phyloP scores from a whole-genome alignment of 2,113 vertebrate genomes.

The Salvelinus fontinalis region DNA sequence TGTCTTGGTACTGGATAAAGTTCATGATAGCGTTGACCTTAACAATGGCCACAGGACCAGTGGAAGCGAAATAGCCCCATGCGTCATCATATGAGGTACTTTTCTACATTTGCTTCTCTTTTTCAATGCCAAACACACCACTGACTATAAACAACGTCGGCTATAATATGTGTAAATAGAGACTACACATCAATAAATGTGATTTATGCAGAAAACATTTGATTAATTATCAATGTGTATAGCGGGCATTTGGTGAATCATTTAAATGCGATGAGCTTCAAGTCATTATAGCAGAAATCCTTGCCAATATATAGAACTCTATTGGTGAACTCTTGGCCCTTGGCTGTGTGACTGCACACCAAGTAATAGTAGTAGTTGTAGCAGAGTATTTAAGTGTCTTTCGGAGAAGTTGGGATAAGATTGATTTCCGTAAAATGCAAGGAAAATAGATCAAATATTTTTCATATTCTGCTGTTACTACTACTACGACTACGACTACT shows the following conservation, averaged over 20 bases:
- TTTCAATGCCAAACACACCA: no score
- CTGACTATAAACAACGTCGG: neutral
- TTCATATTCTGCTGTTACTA: no score
- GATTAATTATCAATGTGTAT: constrained; percentile 10
- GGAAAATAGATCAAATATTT: no score
- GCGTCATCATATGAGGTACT: neutral
- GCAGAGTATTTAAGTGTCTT: no score
- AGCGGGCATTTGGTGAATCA: constrained; percentile 23
- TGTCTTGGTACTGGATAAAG: no score
- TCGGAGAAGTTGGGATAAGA: no score
- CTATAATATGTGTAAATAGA: constrained; percentile 4
- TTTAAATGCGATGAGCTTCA: constrained; percentile 18
- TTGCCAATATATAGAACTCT: constrained; percentile 7
- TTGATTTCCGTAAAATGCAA: no score
- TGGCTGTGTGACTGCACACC: neutral
- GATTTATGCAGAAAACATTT: constrained; percentile 18
- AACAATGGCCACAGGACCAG: no score
- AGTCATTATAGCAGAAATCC: constrained; percentile 30
- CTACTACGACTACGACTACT: no score
- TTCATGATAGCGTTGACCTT: no score
- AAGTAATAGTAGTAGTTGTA: no score
- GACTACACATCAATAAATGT: constrained; percentile 10
- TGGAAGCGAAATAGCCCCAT: constrained; percentile 1
- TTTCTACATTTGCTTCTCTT: no score
- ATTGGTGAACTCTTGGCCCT: neutral